Evolutionary conservation across 1,140 invertebrate species (phyloP), one percentile per base, ranked within the genome.

Genomic region (Aporrectodea caliginosa): DNA sequence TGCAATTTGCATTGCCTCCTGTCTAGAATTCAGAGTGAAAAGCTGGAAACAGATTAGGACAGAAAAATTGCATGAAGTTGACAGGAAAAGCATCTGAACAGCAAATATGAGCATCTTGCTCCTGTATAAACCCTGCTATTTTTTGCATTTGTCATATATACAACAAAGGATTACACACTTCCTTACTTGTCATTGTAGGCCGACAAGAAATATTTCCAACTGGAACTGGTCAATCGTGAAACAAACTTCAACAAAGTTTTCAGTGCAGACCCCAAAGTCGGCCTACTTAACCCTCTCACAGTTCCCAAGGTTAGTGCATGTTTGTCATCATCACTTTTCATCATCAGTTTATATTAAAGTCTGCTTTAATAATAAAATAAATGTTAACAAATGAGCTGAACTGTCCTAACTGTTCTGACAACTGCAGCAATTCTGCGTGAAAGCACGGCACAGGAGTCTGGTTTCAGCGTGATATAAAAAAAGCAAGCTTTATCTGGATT

Each of bases 171-270:
- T 71, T 29, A 29, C 1, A 27, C 32, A 16, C 32, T 14, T 68
- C 30, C n/a, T 0, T n/a, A n/a, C 73, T 43, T 80, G 75, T 80
- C 29, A 35, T 83, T 81, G 16, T 79, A 89, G 87, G 87, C 88
- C 73, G 88, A 89, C 73, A 89, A 88, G 81, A 82, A 84, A 58
- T 88, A 86, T 80, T 88, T 85, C 75, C 87, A 89, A 83, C 84
- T 88, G 83, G 88, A 89, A 80, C 83, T 89, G 77, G 87, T 89
- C 29, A 89, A 89, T 82, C 84, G 88, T 77, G 88, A 89, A 80
- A 89, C 88, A 1, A 89, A 89, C 82, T 89, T 88, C 80, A 89
- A 88, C 82, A 89, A 89, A 83, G 85, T 89, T 14, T 89, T 89
- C 79, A 88, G 85, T 81, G 80, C 84, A 32, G 73, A 76, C 31